Base-by-base conservation (phyloP, 2,888 invertebrate species). In the Oxyscelio sp. region DNA sequence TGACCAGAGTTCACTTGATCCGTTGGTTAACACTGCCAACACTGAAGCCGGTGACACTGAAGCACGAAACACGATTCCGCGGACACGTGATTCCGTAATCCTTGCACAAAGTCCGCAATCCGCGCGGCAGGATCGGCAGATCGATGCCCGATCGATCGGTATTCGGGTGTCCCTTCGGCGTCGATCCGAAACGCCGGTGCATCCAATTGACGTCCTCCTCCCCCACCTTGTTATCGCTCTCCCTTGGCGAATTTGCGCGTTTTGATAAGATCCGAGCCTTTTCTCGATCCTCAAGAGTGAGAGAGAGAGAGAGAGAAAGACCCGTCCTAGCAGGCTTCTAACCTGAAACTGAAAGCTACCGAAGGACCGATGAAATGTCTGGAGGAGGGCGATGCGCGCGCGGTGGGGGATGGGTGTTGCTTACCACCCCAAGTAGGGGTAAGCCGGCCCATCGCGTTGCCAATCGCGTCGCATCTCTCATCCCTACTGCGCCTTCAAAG, bases 261-360 rank as follows among this genome's bases (percentile, higher is more conserved):
- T 83, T 83, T 45, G 83, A 74, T 75, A 81, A 80, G 61, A 79
- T 83, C 77, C 85, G 75, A 45, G 68, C 73, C 79, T 68, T 82
- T 83, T 85, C 63, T 83, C 88, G 87, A 88, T 85, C 85, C 86
- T 84, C 85, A 70, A 78, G 73, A 73, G 70, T 22, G 38, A 66
- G 73, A 73, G 70, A 38, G 38, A 66, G 91, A 89, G 90, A 91
- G 92, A 91, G 92, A 90, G 89, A 91, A 91, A 93, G 94, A 94
- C 94, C 94, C 94, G 94, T 93, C 89, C 93, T 92, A 93, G 90
- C 94, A 94, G 94, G 94, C 94, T 92, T 92, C 94, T 92, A 93
- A 94, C 94, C 94, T 94, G 94, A 94, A 94, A 94, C 94, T 94
- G 94, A 94, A 93, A 93, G 93, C 93, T 92, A 93, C 91, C 91